These are phyloP conservation scores for Leucozona laternaria DNA, from an alignment of 2,888 invertebrate genomes.

Conservation along the genomic window DNA sequence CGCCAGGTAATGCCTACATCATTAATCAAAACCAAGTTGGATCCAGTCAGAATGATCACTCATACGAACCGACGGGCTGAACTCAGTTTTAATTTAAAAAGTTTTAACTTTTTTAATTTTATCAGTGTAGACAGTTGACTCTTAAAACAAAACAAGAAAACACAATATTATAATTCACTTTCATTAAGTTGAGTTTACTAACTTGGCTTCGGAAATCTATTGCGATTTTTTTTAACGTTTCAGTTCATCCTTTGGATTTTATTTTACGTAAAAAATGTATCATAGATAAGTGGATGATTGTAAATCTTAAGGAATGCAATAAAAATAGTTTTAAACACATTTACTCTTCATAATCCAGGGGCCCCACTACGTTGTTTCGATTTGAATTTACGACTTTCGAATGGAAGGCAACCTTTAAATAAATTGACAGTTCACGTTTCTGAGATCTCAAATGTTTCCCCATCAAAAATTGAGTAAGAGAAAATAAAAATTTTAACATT, in stretches of 20 bases:
- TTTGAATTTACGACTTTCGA: no score
- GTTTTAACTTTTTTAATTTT: background rate
- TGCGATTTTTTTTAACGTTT: background rate
- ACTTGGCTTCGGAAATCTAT: background rate
- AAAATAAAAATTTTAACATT: no score
- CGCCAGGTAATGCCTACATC: conserved; percentile 45
- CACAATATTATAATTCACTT: background rate
- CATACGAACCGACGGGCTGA: conserved; percentile 47
- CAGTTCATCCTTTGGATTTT: background rate
- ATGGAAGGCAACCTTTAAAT: no score
- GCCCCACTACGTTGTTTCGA: no score
- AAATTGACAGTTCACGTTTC: no score
- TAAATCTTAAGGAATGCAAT: background rate
- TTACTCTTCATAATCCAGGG: background rate
- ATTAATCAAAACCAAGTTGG: conserved; percentile 65
- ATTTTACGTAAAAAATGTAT: background rate
- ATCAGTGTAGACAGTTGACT: background rate
- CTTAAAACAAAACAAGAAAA: background rate
- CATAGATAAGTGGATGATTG: conserved; percentile 4
- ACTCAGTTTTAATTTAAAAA: background rate
- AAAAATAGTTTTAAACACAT: background rate
- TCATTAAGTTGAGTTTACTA: background rate
- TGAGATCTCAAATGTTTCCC: no score
- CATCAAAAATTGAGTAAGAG: no score
- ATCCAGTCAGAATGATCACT: conserved; percentile 52